Base-by-base conservation (phyloP, 2,888 invertebrate species). In the Tinea trinotella region DNA sequence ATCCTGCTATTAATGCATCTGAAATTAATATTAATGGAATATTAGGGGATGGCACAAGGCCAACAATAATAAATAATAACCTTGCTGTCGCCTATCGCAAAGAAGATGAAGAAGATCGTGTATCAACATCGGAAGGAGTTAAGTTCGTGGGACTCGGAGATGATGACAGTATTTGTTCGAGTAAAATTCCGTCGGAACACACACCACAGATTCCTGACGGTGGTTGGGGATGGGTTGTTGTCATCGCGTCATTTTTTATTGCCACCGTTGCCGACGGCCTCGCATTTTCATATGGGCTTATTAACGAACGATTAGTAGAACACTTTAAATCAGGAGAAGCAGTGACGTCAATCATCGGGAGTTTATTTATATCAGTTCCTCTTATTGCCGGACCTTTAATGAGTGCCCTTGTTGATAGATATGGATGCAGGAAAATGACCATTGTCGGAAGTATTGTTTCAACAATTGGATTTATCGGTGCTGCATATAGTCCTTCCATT, bases 161-260 rank as follows among this genome's bases (percentile, higher is more conserved):
- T 59, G 72, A 73, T 50, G 84, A 88, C 62, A 87, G 86, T 67
- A 79, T 85, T 59, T 78, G 87, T 57, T 86, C 86, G 1, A 74
- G 76, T 62, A 67, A 69, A 59, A 62, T 74, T 52, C 59, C 76
- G 22, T 59, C 63, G 59, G 70, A 80, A 56, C 61, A 80, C 75
- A 80, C 79, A 40, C 89, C 90, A 0, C 89, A 89, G 59, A 90
- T 92, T 55, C 94, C 94, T 0, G 94, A 95, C 65, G 94, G 94
- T n/a, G 95, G 94, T 20, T 95, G 93, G 92, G 95, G 95, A 20
- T 96, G 96, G 96, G 90, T 95, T 58, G 93, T 98, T 0, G 97
- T 98, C 0, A 84, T 92, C 12, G 91, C 96, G 1, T 94, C 96
- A 0, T 90, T 98, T 61, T 79, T 95, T 30, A 90, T 96, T 15